phyloP scores from a whole-genome alignment of 2,888 invertebrate genomes.

The Suillia variegata region DNA sequence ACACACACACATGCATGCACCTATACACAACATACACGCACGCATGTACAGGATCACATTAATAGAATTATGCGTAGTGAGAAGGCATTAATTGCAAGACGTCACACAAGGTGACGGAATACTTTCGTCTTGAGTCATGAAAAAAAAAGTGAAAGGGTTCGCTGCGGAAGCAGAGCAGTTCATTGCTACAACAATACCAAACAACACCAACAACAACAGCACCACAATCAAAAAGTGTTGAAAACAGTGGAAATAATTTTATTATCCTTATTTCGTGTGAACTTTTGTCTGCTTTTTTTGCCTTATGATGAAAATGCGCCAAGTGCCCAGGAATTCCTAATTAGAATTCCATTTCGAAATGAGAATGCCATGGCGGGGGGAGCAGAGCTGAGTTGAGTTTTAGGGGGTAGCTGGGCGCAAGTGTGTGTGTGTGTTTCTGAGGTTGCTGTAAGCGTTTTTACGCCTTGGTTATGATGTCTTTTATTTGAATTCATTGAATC shows the following conservation, averaged over 20 bases:
- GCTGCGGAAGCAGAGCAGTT: not conserved
- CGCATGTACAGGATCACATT: too few relatives aligned
- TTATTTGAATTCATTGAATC: too few relatives aligned
- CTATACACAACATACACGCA: too few relatives aligned
- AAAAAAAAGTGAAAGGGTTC: too few relatives aligned
- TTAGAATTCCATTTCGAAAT: slow-evolving; percentile 31
- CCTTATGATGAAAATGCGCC: not conserved
- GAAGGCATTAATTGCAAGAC: slow-evolving; percentile 22
- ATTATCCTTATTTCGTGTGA: slow-evolving; percentile 27
- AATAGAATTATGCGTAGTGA: slow-evolving; percentile 18
- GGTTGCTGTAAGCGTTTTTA: too few relatives aligned
- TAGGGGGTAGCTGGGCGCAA: too few relatives aligned
- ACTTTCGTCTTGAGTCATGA: too few relatives aligned
- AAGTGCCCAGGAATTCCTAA: slow-evolving; percentile 26
- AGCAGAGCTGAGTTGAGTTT: too few relatives aligned
- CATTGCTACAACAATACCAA: not conserved
- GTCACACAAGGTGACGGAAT: too few relatives aligned
- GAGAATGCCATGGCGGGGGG: too few relatives aligned
- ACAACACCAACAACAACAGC: not conserved
- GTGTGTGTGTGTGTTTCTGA: too few relatives aligned
- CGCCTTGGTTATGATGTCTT: too few relatives aligned
- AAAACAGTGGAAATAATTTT: slow-evolving; percentile 24
- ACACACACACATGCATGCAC: not conserved
- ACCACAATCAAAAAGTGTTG: not conserved
- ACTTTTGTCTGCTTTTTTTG: not conserved